Conservation (phyloP, 1,140 invertebrate genomes). For the Micrasema longulum region DNA sequence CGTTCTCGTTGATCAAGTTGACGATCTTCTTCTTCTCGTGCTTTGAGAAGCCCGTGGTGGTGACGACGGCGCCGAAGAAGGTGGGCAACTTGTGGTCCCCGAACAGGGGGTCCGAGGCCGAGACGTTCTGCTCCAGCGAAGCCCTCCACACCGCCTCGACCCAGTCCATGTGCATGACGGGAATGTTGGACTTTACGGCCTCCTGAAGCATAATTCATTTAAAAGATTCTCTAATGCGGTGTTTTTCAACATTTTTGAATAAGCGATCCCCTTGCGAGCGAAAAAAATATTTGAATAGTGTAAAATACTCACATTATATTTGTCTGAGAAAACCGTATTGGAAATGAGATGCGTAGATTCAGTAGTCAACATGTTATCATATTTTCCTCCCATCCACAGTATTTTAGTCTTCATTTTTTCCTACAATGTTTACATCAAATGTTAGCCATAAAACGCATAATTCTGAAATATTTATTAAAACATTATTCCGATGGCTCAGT, state of each 20-base stretch:
- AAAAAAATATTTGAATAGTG: no score
- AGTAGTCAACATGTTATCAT: conserved; percentile 76
- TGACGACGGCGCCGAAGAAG: conserved; percentile 84
- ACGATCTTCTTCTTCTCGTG: conserved; percentile 78
- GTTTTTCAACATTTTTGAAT: no score
- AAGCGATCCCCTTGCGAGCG: no score
- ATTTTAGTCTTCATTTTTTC: conserved; percentile 77
- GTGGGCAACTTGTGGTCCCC: conserved; percentile 77
- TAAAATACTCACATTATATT: conserved; percentile 76
- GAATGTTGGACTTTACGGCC: conserved; percentile 77
- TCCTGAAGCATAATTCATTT: no score
- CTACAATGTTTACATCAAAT: conserved; percentile 62
- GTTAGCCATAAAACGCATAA: background rate
- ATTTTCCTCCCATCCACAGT: conserved; percentile 86
- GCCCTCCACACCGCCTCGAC: conserved; percentile 82
- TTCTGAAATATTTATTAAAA: no score
- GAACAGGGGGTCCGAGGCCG: conserved; percentile 75
- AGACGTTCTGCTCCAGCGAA: conserved; percentile 72
- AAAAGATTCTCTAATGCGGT: no score
- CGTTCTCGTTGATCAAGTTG: conserved; percentile 78
- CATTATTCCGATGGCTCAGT: no score
- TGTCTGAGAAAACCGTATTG: conserved; percentile 77
- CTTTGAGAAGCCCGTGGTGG: conserved; percentile 79
- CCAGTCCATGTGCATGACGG: conserved; percentile 85
- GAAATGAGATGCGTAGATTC: conserved; percentile 87